Conservation (phyloP, 2,888 invertebrate genomes). For the Lottia gigantea region DNA sequence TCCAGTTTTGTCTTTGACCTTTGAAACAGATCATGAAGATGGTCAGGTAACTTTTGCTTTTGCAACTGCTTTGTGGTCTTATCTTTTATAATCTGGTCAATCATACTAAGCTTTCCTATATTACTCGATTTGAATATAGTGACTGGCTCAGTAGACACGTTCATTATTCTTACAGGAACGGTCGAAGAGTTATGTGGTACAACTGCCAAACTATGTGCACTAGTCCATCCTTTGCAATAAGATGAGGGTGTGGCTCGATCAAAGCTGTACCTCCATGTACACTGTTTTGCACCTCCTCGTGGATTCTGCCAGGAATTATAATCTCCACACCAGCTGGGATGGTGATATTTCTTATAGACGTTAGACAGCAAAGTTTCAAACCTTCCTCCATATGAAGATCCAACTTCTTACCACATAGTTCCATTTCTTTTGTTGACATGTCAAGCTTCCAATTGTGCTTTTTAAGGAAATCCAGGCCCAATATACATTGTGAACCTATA, state of each 20-base stretch:
- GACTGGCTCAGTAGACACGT: slow-evolving; percentile 10
- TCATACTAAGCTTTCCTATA: background rate
- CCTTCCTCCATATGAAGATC: background rate
- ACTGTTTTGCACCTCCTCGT: slow-evolving; percentile 12
- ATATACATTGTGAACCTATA: background rate
- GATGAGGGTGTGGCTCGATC: slow-evolving; percentile 13
- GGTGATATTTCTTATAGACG: background rate
- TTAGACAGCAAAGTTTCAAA: background rate
- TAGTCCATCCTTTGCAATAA: slow-evolving; percentile 16
- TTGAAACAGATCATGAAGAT: background rate
- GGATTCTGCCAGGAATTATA: slow-evolving; percentile 1
- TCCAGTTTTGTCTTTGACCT: background rate
- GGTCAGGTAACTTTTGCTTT: background rate
- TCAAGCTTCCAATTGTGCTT: background rate
- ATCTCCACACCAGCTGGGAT: slow-evolving; percentile 14
- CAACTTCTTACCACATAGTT: slow-evolving; percentile 1
- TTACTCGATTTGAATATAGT: slow-evolving; percentile 15
- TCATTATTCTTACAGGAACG: slow-evolving; percentile 16
- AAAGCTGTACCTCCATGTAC: slow-evolving; percentile 12
- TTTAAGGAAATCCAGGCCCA: slow-evolving; percentile 18
- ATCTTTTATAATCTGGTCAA: slow-evolving; percentile 1
- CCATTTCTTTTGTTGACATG: background rate
- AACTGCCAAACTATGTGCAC: slow-evolving; percentile 15
- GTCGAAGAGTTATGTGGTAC: background rate
- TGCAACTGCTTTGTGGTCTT: background rate